Base-by-base conservation (phyloP, 2,113 vertebrate genomes). In the Microcebus jonahi region DNA sequence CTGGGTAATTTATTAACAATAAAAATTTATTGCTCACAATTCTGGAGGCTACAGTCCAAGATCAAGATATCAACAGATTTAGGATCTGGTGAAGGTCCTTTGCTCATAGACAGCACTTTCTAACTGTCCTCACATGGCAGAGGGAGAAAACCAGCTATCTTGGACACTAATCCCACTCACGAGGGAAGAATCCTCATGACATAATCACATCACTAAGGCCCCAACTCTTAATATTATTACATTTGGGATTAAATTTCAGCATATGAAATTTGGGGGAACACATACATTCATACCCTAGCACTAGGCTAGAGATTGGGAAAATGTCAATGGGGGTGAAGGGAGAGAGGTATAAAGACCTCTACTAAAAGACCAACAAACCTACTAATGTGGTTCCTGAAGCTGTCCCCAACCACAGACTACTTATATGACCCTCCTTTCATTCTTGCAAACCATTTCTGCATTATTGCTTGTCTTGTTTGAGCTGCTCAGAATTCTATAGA, bases 311-410 rank as follows among this genome's bases (percentile, higher is more conserved):
- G 36, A 7, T 27, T 67, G 15, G 42, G 29, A 6, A 36, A 79
- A 65, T 17, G 4, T 80, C 25, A 18, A 2, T 1, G 2, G 11
- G 21, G 4, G 61, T 1, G 9, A n/a, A 82, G 0, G 1, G 10
- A 42, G 12, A 63, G 8, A 31, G 63, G 3, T 13, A 45, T 6
- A 12, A 14, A 34, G 8, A 53, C 42, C 42, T 42, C 42, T 42
- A 42, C 42, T 42, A 42, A 12, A 14, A 34, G 8, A 53, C 11
- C 18, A 83, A 23, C 0, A 55, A 20, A 89, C 8, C 3, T 20
- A 17, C 0, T 14, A 13, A 70, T 34, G 12, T 18, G 1, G 2
- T 7, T 0, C 2, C 59, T 36, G 15, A n/a, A 27, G 0, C 9
- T 15, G 3, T 50, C 6, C 23, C 34, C 18, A 14, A 55, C 77